Conservation (phyloP, 2,797 vertebrate species). For the Sebastes steindachneri region DNA sequence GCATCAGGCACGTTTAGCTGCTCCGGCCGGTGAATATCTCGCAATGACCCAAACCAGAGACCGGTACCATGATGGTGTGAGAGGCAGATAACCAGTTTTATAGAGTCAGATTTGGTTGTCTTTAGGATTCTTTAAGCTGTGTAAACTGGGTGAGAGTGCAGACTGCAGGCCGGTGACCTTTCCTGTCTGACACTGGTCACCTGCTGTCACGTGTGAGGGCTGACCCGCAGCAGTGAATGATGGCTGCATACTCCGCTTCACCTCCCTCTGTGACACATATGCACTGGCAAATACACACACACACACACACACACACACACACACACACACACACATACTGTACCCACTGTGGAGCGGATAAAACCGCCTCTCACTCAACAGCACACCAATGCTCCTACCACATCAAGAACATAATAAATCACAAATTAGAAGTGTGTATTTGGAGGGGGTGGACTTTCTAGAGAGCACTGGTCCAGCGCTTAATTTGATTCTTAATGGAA, state of each 20-base stretch:
- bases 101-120: slow-evolving; percentile 30
- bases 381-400: slow-evolving; percentile 58
- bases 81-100: slow-evolving; percentile 37
- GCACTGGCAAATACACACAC: slow-evolving; percentile 4
- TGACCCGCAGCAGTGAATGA: slow-evolving; percentile 74
- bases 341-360: slow-evolving; percentile 42
- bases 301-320: slow-evolving; percentile 19
- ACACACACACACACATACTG: slow-evolving; percentile 6
- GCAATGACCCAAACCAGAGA: slow-evolving; percentile 27
- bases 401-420: slow-evolving; percentile 79
- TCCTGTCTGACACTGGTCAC: slow-evolving; percentile 76
- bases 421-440: slow-evolving; percentile 73
- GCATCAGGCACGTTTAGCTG: slow-evolving; percentile 5
- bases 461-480: slow-evolving; percentile 77
- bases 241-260: slow-evolving; percentile 55
- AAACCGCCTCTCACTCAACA: slow-evolving; percentile 56
- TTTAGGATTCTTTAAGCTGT: slow-evolving; percentile 49
- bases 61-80: slow-evolving; percentile 5
- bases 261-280: slow-evolving; percentile 26
- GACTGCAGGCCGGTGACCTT: slow-evolving; percentile 71
- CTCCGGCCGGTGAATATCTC: slow-evolving; percentile 12
- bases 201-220: slow-evolving; percentile 67
- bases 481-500: slow-evolving; percentile 85
- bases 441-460: slow-evolving; percentile 45
- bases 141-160: slow-evolving; percentile 35